Evolutionary conservation across 2,113 vertebrate genomes (phyloP).

Genomic region (Misgurnus mizolepis): DNA sequence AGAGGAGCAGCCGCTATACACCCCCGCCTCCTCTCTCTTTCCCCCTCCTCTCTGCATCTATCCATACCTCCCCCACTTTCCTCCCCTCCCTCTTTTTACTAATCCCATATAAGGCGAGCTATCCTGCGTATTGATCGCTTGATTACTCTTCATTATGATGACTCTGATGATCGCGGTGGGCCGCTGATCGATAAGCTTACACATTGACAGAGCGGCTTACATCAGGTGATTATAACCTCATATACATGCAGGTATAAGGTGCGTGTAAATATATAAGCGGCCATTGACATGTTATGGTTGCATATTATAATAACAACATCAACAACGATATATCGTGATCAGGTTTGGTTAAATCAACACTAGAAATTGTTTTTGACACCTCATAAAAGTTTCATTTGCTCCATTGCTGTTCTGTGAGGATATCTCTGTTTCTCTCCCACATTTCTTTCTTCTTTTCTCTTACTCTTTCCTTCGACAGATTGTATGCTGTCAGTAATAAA

Average conservation of each 20-base stretch:
- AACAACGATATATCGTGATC: not conserved
- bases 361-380: not conserved
- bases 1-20: conserved; percentile 56
- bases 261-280: not conserved
- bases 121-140: conserved; percentile 73
- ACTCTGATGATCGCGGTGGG: conserved; percentile 75
- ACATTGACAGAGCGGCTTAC: conserved; percentile 71
- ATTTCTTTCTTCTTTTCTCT: conserved; percentile 11
- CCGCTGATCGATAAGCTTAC: conserved; percentile 69
- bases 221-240: conserved; percentile 66
- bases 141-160: conserved; percentile 77
- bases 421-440: conserved; percentile 12
- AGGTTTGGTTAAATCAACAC: not conserved
- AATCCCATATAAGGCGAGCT: conserved; percentile 57
- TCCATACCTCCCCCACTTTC: conserved; percentile 35
- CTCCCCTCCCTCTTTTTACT: conserved; percentile 28
- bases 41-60: conserved; percentile 33
- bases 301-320: not conserved
- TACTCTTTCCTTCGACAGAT: conserved; percentile 28
- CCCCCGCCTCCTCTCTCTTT: conserved; percentile 51
- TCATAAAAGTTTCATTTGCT: conserved; percentile 37
- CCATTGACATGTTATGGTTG: not conserved
- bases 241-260: conserved; percentile 33
- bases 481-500: conserved; percentile 55
- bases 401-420: not conserved